phyloP scores from a whole-genome alignment of 2,113 vertebrate genomes.

The Thymallus thymallus region DNA sequence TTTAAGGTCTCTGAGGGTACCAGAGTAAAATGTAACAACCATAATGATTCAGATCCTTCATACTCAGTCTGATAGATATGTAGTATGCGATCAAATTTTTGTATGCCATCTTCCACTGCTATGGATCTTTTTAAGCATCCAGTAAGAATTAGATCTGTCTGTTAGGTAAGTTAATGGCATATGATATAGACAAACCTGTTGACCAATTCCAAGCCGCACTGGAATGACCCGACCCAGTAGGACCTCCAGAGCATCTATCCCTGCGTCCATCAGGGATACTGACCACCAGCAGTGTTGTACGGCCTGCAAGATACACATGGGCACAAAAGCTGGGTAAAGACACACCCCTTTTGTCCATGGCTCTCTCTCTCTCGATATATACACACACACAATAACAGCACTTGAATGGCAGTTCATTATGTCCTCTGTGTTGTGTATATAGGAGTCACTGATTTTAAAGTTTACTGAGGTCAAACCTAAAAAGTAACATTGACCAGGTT shows the following conservation, averaged over 20 bases:
- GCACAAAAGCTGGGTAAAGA: neutral
- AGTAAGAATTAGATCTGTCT: too few species aligned
- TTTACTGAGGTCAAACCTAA: neutral
- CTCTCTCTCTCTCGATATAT: neutral
- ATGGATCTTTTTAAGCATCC: too few species aligned
- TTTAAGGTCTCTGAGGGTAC: neutral
- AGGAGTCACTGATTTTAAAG: neutral
- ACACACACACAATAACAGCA: neutral
- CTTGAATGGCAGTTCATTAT: neutral
- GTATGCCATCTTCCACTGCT: too few species aligned
- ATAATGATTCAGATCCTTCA: too few species aligned
- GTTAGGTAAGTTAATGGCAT: neutral
- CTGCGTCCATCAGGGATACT: slow-evolving; percentile 84
- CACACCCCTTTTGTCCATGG: neutral
- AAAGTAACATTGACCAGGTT: neutral
- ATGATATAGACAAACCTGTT: slow-evolving; percentile 71
- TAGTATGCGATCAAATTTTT: too few species aligned
- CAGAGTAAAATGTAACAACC: neutral
- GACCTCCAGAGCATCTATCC: slow-evolving; percentile 80
- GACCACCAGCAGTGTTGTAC: slow-evolving; percentile 77
- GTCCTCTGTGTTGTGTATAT: neutral
- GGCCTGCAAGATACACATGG: slow-evolving; percentile 58
- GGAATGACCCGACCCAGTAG: slow-evolving; percentile 80
- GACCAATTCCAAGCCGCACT: slow-evolving; percentile 77
- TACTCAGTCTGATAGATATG: neutral